phyloP scores from a whole-genome alignment of 2,797 vertebrate genomes.

The Microctenopoma lineatum region DNA sequence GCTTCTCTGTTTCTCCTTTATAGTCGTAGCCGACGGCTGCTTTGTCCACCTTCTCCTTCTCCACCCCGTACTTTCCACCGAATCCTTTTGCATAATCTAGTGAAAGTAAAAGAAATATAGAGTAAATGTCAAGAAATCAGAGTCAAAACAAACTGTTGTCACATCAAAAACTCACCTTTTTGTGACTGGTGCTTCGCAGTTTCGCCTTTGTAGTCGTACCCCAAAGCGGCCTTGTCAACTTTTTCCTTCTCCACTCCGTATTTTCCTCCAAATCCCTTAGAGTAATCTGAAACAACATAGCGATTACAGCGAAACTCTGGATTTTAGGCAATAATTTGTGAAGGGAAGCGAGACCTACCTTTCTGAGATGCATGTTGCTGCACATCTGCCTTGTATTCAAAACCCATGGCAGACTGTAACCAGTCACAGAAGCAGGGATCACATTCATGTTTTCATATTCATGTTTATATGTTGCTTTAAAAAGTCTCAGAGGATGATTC shows the following conservation, averaged over 20 bases:
- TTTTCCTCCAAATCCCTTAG: constrained; percentile 90
- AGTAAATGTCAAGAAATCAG: background rate
- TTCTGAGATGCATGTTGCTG: constrained; percentile 92
- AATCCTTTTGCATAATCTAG: constrained; percentile 79
- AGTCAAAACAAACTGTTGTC: background rate
- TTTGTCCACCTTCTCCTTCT: constrained; percentile 90
- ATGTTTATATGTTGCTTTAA: no score
- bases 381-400: constrained; percentile 93
- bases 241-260: constrained; percentile 89
- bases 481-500: no score
- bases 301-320: background rate
- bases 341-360: constrained; percentile 74
- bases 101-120: background rate
- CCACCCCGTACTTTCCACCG: constrained; percentile 90
- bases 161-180: constrained; percentile 77
- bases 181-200: constrained; percentile 91
- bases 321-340: background rate
- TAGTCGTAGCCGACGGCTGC: constrained; percentile 90
- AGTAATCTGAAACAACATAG: constrained; percentile 78
- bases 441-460: background rate
- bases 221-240: constrained; percentile 89
- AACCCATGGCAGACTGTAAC: constrained; percentile 91
- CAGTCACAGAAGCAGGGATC: constrained; percentile 4
- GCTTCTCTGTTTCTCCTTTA: constrained; percentile 89
- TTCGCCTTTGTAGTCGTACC: constrained; percentile 90